Conservation (phyloP, 2,888 invertebrate genomes). For the Cecidostiba fungosa region DNA sequence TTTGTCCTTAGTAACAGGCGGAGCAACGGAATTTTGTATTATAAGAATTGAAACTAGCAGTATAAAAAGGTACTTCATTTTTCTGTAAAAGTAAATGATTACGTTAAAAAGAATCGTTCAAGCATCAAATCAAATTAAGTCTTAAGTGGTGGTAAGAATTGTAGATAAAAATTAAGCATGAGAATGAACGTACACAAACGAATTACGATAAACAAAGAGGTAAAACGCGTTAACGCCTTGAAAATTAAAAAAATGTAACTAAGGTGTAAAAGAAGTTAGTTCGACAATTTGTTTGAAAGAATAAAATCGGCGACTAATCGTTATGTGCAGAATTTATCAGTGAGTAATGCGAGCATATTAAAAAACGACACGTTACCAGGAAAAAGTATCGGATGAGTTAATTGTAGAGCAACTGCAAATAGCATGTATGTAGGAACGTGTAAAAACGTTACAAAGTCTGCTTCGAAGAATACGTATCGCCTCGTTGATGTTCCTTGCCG, state of each 20-base stretch:
- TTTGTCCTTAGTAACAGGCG: conserved; percentile 79
- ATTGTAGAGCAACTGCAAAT: not conserved
- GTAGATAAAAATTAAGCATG: too few relatives aligned
- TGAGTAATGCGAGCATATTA: conserved; percentile 21
- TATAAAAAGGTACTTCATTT: conserved; percentile 65
- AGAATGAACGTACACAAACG: too few relatives aligned
- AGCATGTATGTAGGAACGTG: not conserved
- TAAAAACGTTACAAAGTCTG: not conserved
- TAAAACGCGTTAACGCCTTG: not conserved
- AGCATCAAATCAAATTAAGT: not conserved
- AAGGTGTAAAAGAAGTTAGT: not conserved
- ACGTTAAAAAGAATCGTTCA: not conserved
- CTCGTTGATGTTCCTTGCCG: not conserved
- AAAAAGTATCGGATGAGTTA: not conserved
- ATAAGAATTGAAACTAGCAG: conserved; percentile 59
- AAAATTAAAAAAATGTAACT: not conserved
- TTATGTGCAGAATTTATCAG: not conserved
- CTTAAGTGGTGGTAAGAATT: too few relatives aligned
- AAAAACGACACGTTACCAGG: conserved; percentile 40
- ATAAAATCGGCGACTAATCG: not conserved
- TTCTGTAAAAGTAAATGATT: conserved; percentile 46
- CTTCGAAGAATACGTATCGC: not conserved
- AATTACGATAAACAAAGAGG: too few relatives aligned
- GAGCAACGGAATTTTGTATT: conserved; percentile 78
- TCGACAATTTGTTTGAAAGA: not conserved